A percentile compares a stretch with the other conserved stretches of the same genome.
Evolutionary conservation across 2,888 invertebrate species (phyloP).

Genomic region (Cerastis leucographa): DNA sequence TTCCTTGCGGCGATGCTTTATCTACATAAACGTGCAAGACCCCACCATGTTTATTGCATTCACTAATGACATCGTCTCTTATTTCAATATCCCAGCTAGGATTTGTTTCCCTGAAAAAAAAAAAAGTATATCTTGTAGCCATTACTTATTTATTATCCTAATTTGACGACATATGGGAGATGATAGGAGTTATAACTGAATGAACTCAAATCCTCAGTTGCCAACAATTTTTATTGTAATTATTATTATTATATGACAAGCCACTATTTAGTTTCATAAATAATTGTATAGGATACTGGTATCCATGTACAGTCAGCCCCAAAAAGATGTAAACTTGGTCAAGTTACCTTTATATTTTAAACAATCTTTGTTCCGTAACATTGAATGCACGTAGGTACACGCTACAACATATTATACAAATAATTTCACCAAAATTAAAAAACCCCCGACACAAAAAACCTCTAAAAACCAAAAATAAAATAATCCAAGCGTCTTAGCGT

Average conservation of each 20-base stretch:
- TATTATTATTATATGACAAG: too few relatives aligned
- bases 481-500: too few relatives aligned
- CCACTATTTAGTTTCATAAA: not conserved
- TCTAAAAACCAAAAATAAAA: too few relatives aligned
- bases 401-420: not conserved
- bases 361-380: not conserved
- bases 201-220: not conserved
- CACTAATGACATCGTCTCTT: slow-evolving; percentile 99
- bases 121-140: slow-evolving; percentile 8
- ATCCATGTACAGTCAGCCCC: not conserved
- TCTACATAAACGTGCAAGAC: slow-evolving; percentile 98
- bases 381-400: not conserved
- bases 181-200: not conserved
- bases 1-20: slow-evolving; percentile 97
- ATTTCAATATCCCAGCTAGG: slow-evolving; percentile 98
- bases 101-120: slow-evolving; percentile 92
- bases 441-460: too few relatives aligned
- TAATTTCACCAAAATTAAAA: too few relatives aligned
- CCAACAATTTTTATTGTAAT: too few relatives aligned
- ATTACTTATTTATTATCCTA: not conserved
- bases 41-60: slow-evolving; percentile 99
- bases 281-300: not conserved
- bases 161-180: not conserved
- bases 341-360: not conserved
- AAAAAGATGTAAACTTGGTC: not conserved